Percentiles rank a stretch among this genome's conserved stretches.
Evolutionary conservation across 2,113 vertebrate genomes (phyloP).

Genomic region (Noctilio leporinus): DNA sequence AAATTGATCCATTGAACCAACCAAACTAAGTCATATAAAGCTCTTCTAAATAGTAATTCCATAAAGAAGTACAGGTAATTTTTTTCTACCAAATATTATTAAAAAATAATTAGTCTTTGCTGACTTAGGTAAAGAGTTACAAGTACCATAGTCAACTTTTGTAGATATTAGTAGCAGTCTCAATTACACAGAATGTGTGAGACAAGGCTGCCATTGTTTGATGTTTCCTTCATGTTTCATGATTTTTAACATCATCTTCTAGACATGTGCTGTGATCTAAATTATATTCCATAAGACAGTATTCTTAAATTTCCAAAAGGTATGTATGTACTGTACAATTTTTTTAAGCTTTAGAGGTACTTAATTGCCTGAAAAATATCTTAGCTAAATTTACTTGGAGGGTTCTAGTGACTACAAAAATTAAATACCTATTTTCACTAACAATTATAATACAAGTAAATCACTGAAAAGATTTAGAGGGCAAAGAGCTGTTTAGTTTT

Average conservation of each 20-base stretch:
- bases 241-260: background rate
- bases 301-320: conserved; percentile 14
- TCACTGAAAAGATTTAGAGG: background rate
- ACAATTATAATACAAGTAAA: conserved; percentile 19
- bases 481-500: background rate
- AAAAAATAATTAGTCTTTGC: background rate
- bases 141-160: background rate
- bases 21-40: background rate
- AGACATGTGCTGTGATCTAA: background rate
- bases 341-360: conserved; percentile 25
- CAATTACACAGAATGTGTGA: background rate
- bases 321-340: background rate
- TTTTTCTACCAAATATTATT: background rate
- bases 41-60: background rate
- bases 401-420: conserved; percentile 23
- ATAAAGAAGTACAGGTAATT: background rate
- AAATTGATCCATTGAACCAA: background rate
- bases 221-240: background rate
- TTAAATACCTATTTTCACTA: conserved; percentile 40
- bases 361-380: conserved; percentile 17
- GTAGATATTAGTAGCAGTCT: background rate
- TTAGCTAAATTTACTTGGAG: conserved; percentile 34
- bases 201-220: background rate
- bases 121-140: background rate
- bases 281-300: background rate